Evolutionary conservation across 2,797 vertebrate genomes (phyloP).

Genomic region (Columba guinea): DNA sequence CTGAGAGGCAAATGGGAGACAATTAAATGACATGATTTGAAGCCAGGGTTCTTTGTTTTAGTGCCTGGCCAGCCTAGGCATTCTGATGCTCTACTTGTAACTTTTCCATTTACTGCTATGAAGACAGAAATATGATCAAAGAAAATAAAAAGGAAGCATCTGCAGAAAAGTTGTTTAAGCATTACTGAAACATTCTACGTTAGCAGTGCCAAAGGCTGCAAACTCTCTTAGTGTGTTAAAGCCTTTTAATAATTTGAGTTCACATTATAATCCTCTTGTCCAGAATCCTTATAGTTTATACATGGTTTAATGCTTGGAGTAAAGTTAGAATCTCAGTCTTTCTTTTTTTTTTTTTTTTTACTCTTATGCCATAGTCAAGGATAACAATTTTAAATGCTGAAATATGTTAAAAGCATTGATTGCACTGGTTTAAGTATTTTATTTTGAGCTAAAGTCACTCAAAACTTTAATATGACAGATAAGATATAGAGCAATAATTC

Average conservation of each 20-base stretch:
- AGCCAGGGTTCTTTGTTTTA: slow-evolving; percentile 21
- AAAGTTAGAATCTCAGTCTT: slow-evolving; percentile 20
- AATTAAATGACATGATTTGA: neutral
- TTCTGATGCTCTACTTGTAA: slow-evolving; percentile 20
- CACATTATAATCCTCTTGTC: slow-evolving; percentile 61
- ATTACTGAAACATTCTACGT: slow-evolving; percentile 14
- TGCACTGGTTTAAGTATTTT: slow-evolving; percentile 12
- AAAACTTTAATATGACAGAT: slow-evolving; percentile 42
- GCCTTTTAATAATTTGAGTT: slow-evolving; percentile 60
- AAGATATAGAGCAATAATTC: slow-evolving; percentile 14
- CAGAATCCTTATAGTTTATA: slow-evolving; percentile 52
- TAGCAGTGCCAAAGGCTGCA: neutral
- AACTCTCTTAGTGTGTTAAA: slow-evolving; percentile 50
- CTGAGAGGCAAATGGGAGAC: neutral
- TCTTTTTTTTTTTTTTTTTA: neutral
- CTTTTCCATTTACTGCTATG: slow-evolving; percentile 21
- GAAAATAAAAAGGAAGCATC: slow-evolving; percentile 42
- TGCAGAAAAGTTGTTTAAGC: slow-evolving; percentile 59
- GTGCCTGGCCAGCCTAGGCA: neutral
- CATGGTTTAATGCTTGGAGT: slow-evolving; percentile 45
- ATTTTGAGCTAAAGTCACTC: slow-evolving; percentile 39
- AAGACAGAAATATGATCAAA: slow-evolving; percentile 61
- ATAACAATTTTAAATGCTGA: slow-evolving; percentile 37
- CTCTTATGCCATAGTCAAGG: neutral
- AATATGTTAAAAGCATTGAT: slow-evolving; percentile 38